Conservation (phyloP, 2,888 invertebrate species). For the Aelia acuminata region DNA sequence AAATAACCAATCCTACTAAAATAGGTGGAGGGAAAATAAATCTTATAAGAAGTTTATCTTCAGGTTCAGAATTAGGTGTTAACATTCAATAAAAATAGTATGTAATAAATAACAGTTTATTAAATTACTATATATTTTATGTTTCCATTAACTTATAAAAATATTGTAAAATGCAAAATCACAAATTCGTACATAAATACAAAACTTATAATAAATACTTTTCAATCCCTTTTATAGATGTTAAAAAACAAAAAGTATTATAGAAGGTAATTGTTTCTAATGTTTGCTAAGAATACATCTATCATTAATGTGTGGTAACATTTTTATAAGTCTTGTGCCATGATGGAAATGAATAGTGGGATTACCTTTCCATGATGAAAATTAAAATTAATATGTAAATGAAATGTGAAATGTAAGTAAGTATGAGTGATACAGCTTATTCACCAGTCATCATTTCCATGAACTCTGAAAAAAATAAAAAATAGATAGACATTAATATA, state of each 20-base stretch:
- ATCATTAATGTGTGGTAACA: slow-evolving; percentile 10
- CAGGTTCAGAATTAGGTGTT: background rate
- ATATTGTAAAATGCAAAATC: slow-evolving; percentile 46
- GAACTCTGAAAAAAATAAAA: slow-evolving; percentile 83
- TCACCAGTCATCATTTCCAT: slow-evolving; percentile 98
- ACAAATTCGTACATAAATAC: slow-evolving; percentile 31
- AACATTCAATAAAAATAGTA: slow-evolving; percentile 23
- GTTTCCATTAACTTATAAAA: slow-evolving; percentile 30
- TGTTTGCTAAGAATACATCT: background rate
- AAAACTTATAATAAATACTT: slow-evolving; percentile 28
- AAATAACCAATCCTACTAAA: background rate
- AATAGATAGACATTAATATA: slow-evolving; percentile 12
- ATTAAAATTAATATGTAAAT: slow-evolving; percentile 39
- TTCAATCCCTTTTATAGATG: slow-evolving; percentile 34
- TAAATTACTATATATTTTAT: background rate
- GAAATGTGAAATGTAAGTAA: slow-evolving; percentile 30
- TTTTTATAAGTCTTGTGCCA: background rate
- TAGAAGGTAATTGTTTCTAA: slow-evolving; percentile 27
- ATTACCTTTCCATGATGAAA: slow-evolving; percentile 8
- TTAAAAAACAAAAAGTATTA: slow-evolving; percentile 11
- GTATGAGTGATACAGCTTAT: slow-evolving; percentile 70
- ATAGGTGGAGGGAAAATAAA: background rate
- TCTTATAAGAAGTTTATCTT: background rate
- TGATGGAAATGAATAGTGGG: background rate
- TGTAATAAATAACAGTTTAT: slow-evolving; percentile 44